A percentile compares a stretch with the other conserved stretches of the same genome.
Evolutionary conservation across 1,140 invertebrate genomes (phyloP).

Genomic region (Plodia interpunctella): DNA sequence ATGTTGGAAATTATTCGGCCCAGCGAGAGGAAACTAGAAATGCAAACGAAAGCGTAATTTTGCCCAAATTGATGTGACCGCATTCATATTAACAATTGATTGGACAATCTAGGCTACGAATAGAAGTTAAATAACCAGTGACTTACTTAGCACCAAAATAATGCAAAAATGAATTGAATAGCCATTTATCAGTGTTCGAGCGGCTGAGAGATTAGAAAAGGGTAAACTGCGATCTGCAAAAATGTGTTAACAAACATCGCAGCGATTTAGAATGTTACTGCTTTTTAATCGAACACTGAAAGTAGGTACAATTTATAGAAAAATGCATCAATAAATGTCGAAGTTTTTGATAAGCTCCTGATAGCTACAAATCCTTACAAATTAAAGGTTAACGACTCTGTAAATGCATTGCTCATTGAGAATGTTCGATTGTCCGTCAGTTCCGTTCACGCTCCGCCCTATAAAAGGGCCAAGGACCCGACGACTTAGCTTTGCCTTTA

Average conservation of each 20-base stretch:
- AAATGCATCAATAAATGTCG: too few relatives aligned
- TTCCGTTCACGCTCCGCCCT: constrained; percentile 9
- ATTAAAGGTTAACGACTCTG: constrained; percentile 1
- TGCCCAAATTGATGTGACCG: constrained; percentile 13
- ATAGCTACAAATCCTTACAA: not conserved
- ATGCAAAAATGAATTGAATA: too few relatives aligned
- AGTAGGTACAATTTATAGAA: too few relatives aligned
- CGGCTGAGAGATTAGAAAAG: too few relatives aligned
- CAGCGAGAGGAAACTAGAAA: constrained; percentile 34
- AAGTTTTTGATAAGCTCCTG: too few relatives aligned
- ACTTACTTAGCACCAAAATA: too few relatives aligned
- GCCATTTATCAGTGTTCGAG: too few relatives aligned
- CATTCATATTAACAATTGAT: constrained; percentile 1
- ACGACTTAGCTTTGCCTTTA: not conserved
- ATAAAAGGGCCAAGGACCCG: constrained; percentile 10
- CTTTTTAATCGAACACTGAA: too few relatives aligned
- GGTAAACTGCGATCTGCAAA: too few relatives aligned
- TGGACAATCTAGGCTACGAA: not conserved
- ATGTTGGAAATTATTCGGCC: constrained; percentile 29
- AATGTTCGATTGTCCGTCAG: not conserved
- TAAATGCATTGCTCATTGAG: constrained; percentile 6
- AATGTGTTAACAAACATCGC: too few relatives aligned
- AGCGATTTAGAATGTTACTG: too few relatives aligned
- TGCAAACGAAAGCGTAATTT: constrained; percentile 31
- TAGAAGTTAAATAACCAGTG: not conserved